These are phyloP conservation scores for Eulemur macaco DNA, from an alignment of 2,113 vertebrate genomes.

Conservation along the genomic window DNA sequence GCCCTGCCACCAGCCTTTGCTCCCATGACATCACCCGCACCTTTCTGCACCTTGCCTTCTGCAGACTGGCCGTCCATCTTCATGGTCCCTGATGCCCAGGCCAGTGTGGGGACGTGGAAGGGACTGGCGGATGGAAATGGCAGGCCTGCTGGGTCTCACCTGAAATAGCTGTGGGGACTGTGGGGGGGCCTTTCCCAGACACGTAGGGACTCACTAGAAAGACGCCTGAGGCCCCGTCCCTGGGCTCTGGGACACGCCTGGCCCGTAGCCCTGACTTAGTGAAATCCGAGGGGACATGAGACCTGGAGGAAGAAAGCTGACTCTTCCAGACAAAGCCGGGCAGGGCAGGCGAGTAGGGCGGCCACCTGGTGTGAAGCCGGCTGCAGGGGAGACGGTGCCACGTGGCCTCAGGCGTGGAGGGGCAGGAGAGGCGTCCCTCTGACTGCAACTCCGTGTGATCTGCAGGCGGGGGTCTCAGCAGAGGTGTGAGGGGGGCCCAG, in stretches of 20 bases:
- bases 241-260: background rate
- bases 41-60: accelerated
- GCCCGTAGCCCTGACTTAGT: background rate
- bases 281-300: background rate
- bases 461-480: background rate
- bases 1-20: background rate
- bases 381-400: background rate
- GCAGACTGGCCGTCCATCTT: background rate
- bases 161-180: accelerated
- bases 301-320: too few species aligned
- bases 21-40: accelerated
- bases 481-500: accelerated
- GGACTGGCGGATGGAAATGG: background rate
- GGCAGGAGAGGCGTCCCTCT: background rate
- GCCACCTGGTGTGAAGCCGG: accelerated
- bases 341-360: accelerated
- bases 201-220: accelerated
- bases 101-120: background rate
- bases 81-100: too few species aligned
- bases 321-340: background rate
- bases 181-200: background rate
- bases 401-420: background rate
- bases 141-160: too few species aligned
- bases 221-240: background rate
- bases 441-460: background rate